Conservation (phyloP, 2,797 vertebrate species). For the Natrix natrix region DNA sequence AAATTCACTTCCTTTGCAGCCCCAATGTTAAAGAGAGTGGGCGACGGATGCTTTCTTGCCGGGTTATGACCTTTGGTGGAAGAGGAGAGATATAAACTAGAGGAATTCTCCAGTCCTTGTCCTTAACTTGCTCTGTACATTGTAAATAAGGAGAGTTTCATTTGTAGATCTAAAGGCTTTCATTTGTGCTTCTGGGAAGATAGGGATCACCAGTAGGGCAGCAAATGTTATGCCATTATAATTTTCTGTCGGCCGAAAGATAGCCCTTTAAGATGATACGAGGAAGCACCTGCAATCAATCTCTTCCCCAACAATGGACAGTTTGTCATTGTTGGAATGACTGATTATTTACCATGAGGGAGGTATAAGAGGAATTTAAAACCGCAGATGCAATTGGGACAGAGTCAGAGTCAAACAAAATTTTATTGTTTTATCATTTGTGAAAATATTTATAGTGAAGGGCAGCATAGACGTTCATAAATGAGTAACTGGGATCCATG, state of each 20-base stretch:
- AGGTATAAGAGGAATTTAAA: neutral
- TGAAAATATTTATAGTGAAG: neutral
- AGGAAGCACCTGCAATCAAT: neutral
- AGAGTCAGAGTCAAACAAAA: neutral
- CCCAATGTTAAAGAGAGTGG: neutral
- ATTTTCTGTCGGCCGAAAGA: neutral
- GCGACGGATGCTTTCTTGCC: neutral
- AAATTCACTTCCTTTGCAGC: neutral
- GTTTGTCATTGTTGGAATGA: neutral
- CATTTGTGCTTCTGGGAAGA: neutral
- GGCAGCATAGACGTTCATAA: neutral
- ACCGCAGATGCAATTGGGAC: neutral
- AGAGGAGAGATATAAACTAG: neutral
- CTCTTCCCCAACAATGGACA: neutral
- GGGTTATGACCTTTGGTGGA: neutral
- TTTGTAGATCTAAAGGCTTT: neutral
- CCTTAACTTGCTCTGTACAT: neutral
- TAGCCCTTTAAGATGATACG: neutral
- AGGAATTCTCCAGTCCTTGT: neutral
- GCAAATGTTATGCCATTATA: neutral
- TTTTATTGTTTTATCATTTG: neutral
- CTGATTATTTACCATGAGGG: neutral
- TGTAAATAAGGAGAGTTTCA: neutral
- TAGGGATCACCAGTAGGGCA: neutral
- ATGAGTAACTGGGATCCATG: neutral